These are phyloP conservation scores for Phaedon cochleariae DNA, from an alignment of 2,888 invertebrate genomes.

Conservation along the genomic window DNA sequence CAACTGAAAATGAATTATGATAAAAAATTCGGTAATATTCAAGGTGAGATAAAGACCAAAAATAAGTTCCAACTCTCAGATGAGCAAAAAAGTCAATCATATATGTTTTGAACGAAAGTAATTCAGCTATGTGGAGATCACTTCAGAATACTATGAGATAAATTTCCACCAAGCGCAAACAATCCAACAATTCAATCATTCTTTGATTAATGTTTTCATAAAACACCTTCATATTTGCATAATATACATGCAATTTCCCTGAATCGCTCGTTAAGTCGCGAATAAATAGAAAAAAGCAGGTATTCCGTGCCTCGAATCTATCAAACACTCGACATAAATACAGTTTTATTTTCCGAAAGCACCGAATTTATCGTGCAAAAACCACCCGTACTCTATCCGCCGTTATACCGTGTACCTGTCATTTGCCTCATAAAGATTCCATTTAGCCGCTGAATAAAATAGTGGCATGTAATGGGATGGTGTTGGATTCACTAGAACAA, in stretches of 20 bases:
- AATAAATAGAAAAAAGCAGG: neutral
- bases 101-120: too few species aligned
- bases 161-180: too few species aligned
- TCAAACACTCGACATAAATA: conserved; percentile 24
- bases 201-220: too few species aligned
- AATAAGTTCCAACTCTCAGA: too few species aligned
- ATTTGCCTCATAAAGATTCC: conserved; percentile 35
- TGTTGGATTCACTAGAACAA: conserved; percentile 34
- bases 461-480: conserved; percentile 35
- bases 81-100: too few species aligned
- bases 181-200: too few species aligned
- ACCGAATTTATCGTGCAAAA: conserved; percentile 20
- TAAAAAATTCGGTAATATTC: too few species aligned
- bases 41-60: too few species aligned
- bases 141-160: too few species aligned
- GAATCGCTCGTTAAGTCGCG: neutral
- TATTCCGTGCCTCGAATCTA: conserved; percentile 25
- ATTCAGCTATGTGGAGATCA: too few species aligned
- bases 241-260: neutral
- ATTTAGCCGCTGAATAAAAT: conserved; percentile 36
- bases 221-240: neutral
- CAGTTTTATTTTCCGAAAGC: conserved; percentile 20
- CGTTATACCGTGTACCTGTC: conserved; percentile 27
- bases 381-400: conserved; percentile 18
- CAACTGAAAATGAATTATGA: too few species aligned